Evolutionary conservation across 1,140 invertebrate species (phyloP), one percentile per base, ranked within the genome.

Genomic region (Phymastichus coffea): DNA sequence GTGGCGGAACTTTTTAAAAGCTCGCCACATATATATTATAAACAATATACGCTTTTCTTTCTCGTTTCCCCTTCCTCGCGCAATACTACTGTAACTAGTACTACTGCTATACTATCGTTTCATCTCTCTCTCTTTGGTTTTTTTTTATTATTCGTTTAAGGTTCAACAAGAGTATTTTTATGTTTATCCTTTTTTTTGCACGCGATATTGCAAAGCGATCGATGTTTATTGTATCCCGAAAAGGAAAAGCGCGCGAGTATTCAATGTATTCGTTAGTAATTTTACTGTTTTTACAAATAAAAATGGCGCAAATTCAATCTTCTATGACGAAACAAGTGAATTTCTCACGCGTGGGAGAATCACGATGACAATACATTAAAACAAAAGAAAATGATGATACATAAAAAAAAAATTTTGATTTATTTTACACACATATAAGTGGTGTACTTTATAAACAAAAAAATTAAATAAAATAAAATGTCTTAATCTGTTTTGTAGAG

Each of bases 131-230:
- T 48, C 47, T 51, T 15, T 30, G 40, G 23, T 38, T 58, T 37
- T 48, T 55, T 60, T 46, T 55, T 19, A 41, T n/a, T 49, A 62
- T 62, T 43, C 4, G 55, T 61, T 57, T n/a, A 46, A 63, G 38
- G 20, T 68, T 65, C 55, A 65, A 44, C n/a, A 26, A 26, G 38
- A 56, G 38, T 37, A 44, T 54, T 62, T 47, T 57, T 58, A 41
- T 47, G 46, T 59, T 57, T 56, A 28, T 63, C 47, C 44, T 62
- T 35, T 23, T 43, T 56, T 64, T 66, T 69, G 10, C 37, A 26
- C 8, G 4, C 28, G 12, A 20, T 26, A 43, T 14, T 51, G 56
- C 56, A 51, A 38, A n/a, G n/a, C n/a, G n/a, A n/a, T n/a, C n/a
- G n/a, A n/a, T n/a, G n/a, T n/a, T n/a, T n/a, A n/a, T n/a, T n/a